These are phyloP conservation scores for Corythoichthys haematopterus DNA, from an alignment of 2,113 vertebrate species.

Conservation along the genomic window DNA sequence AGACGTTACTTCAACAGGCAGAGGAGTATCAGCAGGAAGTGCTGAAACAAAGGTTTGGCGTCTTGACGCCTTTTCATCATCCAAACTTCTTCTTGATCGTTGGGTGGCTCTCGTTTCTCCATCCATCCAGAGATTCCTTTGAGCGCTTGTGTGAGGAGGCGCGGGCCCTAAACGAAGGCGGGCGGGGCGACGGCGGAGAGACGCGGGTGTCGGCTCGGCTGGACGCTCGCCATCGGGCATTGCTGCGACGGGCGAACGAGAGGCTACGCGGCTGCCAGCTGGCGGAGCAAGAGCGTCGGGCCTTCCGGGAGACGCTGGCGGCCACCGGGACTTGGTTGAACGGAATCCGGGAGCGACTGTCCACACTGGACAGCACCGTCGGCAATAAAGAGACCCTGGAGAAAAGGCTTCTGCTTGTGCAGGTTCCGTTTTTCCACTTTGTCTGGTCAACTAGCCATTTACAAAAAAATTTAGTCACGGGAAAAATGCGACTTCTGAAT, in stretches of 20 bases:
- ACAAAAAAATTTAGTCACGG: too few species aligned
- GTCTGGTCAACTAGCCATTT: too few species aligned
- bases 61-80: neutral
- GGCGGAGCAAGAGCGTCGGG: slow-evolving; percentile 88
- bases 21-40: slow-evolving; percentile 88
- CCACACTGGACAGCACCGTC: slow-evolving; percentile 76
- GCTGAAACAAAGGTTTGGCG: slow-evolving; percentile 81
- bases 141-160: slow-evolving; percentile 85
- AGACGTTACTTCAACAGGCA: slow-evolving; percentile 81
- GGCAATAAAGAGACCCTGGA: slow-evolving; percentile 85
- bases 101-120: neutral
- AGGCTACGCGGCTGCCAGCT: slow-evolving; percentile 78
- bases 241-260: slow-evolving; percentile 79
- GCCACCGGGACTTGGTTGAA: slow-evolving; percentile 84
- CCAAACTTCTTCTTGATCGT: too few species aligned
- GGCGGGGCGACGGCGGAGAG: slow-evolving; percentile 79
- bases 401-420: slow-evolving; percentile 79
- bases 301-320: slow-evolving; percentile 85
- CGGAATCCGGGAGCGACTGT: slow-evolving; percentile 79
- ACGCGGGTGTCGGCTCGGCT: slow-evolving; percentile 80
- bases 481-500: too few species aligned
- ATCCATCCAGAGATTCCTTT: slow-evolving; percentile 80
- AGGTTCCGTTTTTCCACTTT: slow-evolving; percentile 68
- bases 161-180: slow-evolving; percentile 82
- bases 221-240: slow-evolving; percentile 80